Conservation (phyloP, 2,888 invertebrate genomes). For the Pseudanteris insignis region DNA sequence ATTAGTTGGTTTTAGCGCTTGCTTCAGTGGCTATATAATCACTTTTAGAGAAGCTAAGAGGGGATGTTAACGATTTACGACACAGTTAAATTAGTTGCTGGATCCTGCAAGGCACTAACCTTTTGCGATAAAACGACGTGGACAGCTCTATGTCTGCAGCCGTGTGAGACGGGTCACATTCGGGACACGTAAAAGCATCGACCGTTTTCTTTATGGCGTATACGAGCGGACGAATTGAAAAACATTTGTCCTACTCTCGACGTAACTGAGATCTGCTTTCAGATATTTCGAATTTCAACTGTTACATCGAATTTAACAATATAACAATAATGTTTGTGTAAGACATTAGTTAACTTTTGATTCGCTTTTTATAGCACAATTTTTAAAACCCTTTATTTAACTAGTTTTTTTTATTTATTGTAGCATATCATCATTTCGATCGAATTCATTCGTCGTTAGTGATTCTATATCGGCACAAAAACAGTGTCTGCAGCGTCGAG, state of each 20-base stretch:
- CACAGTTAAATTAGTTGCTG: constrained; percentile 47
- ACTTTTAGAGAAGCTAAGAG: constrained; percentile 1
- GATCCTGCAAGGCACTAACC: constrained; percentile 37
- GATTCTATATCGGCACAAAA: too few species aligned
- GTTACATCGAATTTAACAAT: too few species aligned
- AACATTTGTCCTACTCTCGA: constrained; percentile 50
- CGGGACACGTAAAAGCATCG: constrained; percentile 53
- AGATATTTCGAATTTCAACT: too few species aligned
- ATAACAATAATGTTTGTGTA: too few species aligned
- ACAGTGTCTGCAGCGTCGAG: too few species aligned
- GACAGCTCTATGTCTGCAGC: constrained; percentile 28
- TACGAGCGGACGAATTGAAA: constrained; percentile 53
- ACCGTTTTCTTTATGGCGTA: constrained; percentile 52
- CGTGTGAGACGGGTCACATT: constrained; percentile 44
- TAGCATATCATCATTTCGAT: too few species aligned
- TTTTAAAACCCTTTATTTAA: too few species aligned
- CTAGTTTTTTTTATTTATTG: too few species aligned
- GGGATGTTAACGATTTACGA: constrained; percentile 31
- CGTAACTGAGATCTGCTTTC: constrained; percentile 20
- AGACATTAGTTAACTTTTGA: too few species aligned
- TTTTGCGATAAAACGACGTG: constrained; percentile 34
- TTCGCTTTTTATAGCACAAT: too few species aligned
- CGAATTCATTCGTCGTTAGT: too few species aligned
- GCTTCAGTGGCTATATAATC: neutral
- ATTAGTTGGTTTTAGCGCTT: too few species aligned